Conservation (phyloP, 64 coral and sea anemone genomes). For the Cladopsammia gracilis region DNA sequence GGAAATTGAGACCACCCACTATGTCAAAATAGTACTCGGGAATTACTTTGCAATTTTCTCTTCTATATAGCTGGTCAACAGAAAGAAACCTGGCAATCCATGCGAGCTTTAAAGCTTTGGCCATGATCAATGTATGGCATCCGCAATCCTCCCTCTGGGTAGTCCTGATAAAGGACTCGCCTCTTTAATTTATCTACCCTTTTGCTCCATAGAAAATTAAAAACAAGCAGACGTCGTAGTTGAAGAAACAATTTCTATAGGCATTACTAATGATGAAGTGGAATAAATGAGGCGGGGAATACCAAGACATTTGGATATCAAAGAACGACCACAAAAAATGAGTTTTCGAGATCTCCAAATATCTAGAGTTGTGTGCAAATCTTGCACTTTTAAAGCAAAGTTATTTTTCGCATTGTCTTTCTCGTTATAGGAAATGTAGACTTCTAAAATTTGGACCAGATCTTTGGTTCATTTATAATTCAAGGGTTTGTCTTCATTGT, state of each 20-base stretch:
- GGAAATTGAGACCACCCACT: not conserved
- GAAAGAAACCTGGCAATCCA: no score
- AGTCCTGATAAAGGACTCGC: not conserved
- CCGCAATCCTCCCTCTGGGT: no score
- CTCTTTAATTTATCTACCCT: not conserved
- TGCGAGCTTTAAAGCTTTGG: no score
- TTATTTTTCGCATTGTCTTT: not conserved
- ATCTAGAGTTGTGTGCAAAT: not conserved
- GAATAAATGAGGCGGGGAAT: not conserved
- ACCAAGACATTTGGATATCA: not conserved
- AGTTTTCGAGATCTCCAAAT: not conserved
- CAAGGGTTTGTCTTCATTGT: not conserved
- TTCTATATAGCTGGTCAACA: no score
- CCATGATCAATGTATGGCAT: no score
- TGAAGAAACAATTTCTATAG: no score
- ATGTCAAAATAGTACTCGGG: not conserved
- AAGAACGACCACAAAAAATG: not conserved
- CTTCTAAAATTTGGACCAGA: no score
- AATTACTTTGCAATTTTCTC: not conserved
- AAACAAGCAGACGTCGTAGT: not conserved
- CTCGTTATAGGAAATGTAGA: no score
- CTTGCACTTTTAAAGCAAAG: not conserved
- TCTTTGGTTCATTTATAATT: not conserved
- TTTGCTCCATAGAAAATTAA: not conserved
- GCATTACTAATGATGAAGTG: not conserved